phyloP scores from a whole-genome alignment of 2,113 vertebrate species.

The Phoxinus phoxinus region DNA sequence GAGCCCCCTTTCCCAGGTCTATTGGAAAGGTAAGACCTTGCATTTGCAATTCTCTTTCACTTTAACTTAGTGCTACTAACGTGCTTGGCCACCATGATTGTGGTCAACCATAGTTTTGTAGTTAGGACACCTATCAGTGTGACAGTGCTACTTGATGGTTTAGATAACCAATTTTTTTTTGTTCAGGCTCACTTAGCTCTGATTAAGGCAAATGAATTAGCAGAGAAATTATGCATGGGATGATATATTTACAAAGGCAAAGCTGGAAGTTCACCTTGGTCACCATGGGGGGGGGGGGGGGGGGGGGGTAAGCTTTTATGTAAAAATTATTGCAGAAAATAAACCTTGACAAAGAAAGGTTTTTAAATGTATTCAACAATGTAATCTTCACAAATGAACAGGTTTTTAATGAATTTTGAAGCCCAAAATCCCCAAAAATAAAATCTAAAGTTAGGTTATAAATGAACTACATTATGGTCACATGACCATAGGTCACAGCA shows the following conservation, averaged over 20 bases:
- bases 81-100: not conserved
- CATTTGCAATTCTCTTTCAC: not conserved
- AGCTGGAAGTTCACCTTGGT: not conserved
- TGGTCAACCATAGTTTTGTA: not conserved
- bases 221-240: not conserved
- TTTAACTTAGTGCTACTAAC: not conserved
- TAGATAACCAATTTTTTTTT: not conserved
- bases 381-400: not conserved
- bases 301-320: too few relatives aligned
- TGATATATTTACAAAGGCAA: not conserved
- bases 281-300: too few relatives aligned
- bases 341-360: not conserved
- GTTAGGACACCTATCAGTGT: not conserved
- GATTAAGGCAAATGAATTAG: not conserved
- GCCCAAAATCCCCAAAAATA: too few relatives aligned
- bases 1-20: conserved; percentile 85
- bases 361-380: not conserved
- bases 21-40: conserved; percentile 89
- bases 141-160: conserved; percentile 5
- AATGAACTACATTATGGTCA: too few relatives aligned
- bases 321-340: not conserved
- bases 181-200: not conserved
- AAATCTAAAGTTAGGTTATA: not conserved
- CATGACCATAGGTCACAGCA: too few relatives aligned
- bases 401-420: not conserved